These are phyloP conservation scores for Cyphomyrus plagiostoma DNA, from an alignment of 2,113 vertebrate species.

Conservation along the genomic window DNA sequence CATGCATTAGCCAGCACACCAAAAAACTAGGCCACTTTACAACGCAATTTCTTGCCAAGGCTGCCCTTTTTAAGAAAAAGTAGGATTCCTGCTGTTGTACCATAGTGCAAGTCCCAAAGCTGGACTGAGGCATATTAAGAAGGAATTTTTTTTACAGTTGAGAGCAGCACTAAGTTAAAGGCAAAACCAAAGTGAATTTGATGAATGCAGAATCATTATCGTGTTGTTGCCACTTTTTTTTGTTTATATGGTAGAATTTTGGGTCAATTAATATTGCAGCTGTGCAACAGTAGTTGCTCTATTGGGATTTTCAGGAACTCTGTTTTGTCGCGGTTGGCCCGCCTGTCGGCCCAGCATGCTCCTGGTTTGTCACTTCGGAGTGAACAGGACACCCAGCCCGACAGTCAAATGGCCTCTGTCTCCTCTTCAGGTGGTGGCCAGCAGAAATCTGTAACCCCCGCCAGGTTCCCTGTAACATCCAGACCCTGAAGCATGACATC, in stretches of 20 bases:
- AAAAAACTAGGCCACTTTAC: too few species aligned
- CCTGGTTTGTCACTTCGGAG: background rate
- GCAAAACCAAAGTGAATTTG: background rate
- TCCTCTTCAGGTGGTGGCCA: conserved; percentile 88
- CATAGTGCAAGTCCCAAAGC: background rate
- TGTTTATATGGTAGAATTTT: background rate
- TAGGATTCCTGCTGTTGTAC: background rate
- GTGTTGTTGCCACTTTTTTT: background rate
- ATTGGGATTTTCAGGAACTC: background rate
- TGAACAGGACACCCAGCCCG: background rate
- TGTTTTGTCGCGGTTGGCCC: background rate
- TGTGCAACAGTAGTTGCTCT: background rate
- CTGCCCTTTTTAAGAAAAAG: too few species aligned
- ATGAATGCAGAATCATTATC: background rate
- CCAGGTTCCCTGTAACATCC: conserved; percentile 93
- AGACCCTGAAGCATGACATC: conserved; percentile 89
- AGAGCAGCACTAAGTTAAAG: background rate
- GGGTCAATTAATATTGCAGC: background rate
- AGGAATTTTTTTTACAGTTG: background rate
- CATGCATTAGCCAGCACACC: too few species aligned
- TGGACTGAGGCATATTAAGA: background rate
- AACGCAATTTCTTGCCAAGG: too few species aligned
- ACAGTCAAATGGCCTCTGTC: background rate
- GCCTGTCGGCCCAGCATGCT: background rate
- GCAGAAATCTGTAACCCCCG: conserved; percentile 98